Evolutionary conservation across 2,888 invertebrate species (phyloP).

Genomic region (Petrolisthes manimaculis): DNA sequence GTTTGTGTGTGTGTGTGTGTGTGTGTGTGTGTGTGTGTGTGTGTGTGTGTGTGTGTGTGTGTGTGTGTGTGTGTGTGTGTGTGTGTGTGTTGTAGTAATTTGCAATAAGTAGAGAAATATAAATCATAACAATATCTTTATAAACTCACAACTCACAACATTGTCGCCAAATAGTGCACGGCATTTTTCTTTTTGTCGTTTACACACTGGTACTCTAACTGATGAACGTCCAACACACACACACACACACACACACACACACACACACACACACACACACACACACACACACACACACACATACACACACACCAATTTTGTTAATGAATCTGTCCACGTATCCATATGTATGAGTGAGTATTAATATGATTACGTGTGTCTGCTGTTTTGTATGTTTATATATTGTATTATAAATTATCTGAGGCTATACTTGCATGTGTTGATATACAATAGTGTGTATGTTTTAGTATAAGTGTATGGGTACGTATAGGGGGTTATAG

Average conservation of each 20-base stretch:
- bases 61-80: conserved; percentile 6
- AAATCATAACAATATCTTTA: too few relatives aligned
- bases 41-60: neutral
- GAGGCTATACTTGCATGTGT: too few relatives aligned
- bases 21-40: neutral
- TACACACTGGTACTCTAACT: neutral
- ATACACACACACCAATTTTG: neutral
- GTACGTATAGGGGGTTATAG: too few relatives aligned
- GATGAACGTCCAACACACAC: neutral
- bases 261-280: neutral
- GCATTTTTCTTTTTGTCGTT: too few relatives aligned
- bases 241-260: conserved; percentile 11
- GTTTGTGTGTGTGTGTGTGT: conserved; percentile 8
- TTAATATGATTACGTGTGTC: neutral
- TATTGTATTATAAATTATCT: too few relatives aligned
- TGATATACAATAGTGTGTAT: too few relatives aligned
- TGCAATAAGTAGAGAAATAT: too few relatives aligned
- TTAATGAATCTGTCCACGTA: neutral
- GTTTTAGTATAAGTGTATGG: too few relatives aligned
- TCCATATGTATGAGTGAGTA: neutral
- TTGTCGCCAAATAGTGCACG: too few relatives aligned
- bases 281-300: conserved; percentile 21
- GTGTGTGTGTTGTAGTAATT: neutral
- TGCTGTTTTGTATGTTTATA: neutral
- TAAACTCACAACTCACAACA: too few relatives aligned